phyloP scores from a whole-genome alignment of 1,140 invertebrate species.

The Sarcophaga bullata region DNA sequence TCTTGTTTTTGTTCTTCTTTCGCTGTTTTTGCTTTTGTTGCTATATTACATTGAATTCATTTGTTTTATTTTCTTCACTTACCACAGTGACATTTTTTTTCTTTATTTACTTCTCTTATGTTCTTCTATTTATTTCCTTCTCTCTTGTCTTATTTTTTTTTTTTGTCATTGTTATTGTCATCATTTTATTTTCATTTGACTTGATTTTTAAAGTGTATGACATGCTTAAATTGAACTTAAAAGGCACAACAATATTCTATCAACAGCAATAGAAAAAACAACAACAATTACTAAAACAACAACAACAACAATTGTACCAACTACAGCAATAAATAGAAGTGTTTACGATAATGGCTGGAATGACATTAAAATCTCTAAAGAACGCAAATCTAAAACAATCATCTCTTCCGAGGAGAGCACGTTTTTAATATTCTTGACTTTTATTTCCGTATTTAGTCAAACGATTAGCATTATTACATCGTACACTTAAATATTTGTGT shows the following conservation, averaged over 20 bases:
- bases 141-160: not conserved
- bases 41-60: constrained; percentile 13
- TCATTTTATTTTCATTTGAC: not conserved
- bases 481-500: too few relatives aligned
- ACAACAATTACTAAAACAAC: too few relatives aligned
- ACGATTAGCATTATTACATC: too few relatives aligned
- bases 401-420: too few relatives aligned
- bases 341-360: constrained; percentile 27
- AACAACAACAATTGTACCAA: too few relatives aligned
- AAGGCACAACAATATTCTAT: not conserved
- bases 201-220: constrained; percentile 35
- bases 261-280: not conserved
- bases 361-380: constrained; percentile 28
- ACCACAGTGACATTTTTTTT: constrained; percentile 5
- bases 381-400: not conserved
- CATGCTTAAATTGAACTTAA: constrained; percentile 27
- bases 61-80: constrained; percentile 29
- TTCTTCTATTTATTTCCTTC: not conserved
- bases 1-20: not conserved
- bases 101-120: not conserved
- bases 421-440: too few relatives aligned
- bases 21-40: constrained; percentile 24
- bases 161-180: not conserved
- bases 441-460: too few relatives aligned
- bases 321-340: not conserved